Percentiles rank a stretch among this genome's conserved stretches.
Conservation (phyloP, 2,797 vertebrate genomes). For the Tiaroga cobitis region DNA sequence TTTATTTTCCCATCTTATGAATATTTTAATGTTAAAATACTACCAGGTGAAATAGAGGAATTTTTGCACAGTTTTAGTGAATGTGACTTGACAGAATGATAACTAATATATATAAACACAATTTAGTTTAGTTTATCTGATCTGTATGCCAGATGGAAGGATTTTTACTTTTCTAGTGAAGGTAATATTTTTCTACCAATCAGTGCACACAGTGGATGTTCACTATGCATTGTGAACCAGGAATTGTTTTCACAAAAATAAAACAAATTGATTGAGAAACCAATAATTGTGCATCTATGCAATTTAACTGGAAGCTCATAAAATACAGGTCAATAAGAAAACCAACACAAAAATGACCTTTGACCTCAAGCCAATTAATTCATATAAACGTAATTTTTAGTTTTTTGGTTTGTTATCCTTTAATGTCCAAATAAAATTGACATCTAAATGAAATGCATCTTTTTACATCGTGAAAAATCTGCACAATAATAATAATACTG, state of each 20-base stretch:
- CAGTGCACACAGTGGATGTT: background rate
- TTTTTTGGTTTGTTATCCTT: background rate
- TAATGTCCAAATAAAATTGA: background rate
- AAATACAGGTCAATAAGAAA: background rate
- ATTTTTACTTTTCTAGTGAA: background rate
- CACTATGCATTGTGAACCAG: background rate
- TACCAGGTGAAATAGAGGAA: background rate
- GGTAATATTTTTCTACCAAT: background rate
- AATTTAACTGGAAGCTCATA: background rate
- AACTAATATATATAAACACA: background rate
- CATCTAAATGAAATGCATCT: background rate
- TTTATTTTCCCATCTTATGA: background rate
- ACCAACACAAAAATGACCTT: background rate
- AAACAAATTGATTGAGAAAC: background rate
- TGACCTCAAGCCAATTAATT: background rate
- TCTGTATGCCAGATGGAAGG: background rate
- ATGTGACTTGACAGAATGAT: background rate
- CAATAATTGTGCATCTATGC: background rate
- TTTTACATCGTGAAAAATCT: background rate
- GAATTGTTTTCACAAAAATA: background rate
- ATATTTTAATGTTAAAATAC: slow-evolving; percentile 2
- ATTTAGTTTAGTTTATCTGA: background rate
- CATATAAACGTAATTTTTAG: accelerated
- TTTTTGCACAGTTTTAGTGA: background rate
- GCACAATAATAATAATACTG: background rate